Percentiles rank a stretch among this genome's conserved stretches.
phyloP scores from a whole-genome alignment of 2,888 invertebrate species.

The Fragum fragum region DNA sequence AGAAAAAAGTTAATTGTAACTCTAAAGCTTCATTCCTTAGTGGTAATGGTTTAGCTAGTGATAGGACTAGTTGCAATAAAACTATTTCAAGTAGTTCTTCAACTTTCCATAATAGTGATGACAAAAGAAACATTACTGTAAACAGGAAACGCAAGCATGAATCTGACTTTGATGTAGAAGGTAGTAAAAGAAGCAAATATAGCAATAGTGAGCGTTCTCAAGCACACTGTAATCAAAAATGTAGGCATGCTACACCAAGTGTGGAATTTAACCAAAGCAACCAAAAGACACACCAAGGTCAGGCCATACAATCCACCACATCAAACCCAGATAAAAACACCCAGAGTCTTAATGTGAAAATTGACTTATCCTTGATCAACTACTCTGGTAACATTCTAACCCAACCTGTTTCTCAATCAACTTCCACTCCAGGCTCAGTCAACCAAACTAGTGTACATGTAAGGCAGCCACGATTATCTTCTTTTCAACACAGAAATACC shows the following conservation, averaged over 20 bases:
- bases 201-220: neutral
- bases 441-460: constrained; percentile 16
- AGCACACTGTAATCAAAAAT: neutral
- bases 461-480: neutral
- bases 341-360: constrained; percentile 64
- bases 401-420: constrained; percentile 28
- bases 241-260: neutral
- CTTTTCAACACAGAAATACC: neutral
- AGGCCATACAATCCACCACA: constrained; percentile 17
- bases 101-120: neutral
- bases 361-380: constrained; percentile 67
- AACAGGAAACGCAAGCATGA: constrained; percentile 16
- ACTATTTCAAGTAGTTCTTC: neutral
- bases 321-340: constrained; percentile 27
- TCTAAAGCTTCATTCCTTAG: neutral
- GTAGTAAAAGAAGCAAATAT: constrained; percentile 9
- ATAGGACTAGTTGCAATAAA: neutral
- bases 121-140: neutral
- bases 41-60: neutral
- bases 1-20: neutral
- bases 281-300: constrained; percentile 2
- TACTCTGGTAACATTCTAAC: constrained; percentile 49
- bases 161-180: neutral
- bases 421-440: neutral
- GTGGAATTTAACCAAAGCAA: neutral